A percentile compares a stretch with the other conserved stretches of the same genome.
phyloP scores from a whole-genome alignment of 2,113 vertebrate species.

The Ardeotis arabs region DNA sequence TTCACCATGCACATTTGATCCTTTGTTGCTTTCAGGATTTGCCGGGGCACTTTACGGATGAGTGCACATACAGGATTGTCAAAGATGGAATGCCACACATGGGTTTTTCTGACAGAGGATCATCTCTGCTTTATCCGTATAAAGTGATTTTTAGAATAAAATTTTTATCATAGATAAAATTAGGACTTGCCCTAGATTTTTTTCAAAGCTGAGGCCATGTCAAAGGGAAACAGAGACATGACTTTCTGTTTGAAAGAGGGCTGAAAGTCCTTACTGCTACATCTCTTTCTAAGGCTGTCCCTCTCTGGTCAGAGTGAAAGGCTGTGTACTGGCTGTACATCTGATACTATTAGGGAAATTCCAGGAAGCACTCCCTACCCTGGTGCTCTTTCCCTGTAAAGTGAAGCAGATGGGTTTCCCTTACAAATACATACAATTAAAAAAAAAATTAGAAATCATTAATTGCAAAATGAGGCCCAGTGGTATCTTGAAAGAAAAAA shows the following conservation, averaged over 20 bases:
- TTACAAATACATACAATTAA: neutral
- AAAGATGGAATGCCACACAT: neutral
- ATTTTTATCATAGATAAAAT: conserved; percentile 7
- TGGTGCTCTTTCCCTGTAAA: neutral
- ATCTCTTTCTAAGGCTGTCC: neutral
- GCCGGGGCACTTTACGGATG: neutral
- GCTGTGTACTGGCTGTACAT: accelerated
- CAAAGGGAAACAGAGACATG: neutral
- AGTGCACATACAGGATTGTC: neutral
- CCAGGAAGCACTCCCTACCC: neutral
- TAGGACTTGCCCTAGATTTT: conserved; percentile 33
- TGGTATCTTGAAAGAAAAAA: neutral
- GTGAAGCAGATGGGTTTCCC: neutral
- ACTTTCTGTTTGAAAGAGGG: neutral
- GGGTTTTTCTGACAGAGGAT: neutral
- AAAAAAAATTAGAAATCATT: neutral
- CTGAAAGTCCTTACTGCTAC: neutral
- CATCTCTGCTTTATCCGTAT: conserved; percentile 23
- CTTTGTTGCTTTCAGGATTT: conserved; percentile 26
- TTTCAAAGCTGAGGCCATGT: neutral
- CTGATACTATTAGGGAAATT: neutral
- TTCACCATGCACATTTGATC: neutral
- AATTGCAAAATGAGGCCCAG: neutral
- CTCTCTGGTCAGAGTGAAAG: neutral
- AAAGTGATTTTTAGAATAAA: conserved; percentile 7